These are phyloP conservation scores for Procambarus virginalis DNA, from an alignment of 1,140 invertebrate genomes.

Conservation along the genomic window DNA sequence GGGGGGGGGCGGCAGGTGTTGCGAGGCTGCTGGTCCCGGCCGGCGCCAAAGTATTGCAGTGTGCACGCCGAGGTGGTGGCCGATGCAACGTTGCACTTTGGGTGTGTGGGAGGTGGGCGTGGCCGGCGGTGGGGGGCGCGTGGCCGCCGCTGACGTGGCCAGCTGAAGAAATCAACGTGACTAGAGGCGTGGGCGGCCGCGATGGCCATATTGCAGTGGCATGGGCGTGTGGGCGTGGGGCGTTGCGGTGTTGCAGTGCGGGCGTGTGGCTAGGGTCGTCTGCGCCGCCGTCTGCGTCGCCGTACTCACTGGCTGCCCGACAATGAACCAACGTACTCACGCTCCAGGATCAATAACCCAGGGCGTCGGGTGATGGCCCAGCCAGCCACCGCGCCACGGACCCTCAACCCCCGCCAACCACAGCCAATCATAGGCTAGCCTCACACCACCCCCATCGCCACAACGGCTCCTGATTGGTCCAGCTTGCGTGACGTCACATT, in stretches of 20 bases:
- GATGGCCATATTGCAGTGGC: background rate
- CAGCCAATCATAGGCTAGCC: slow-evolving; percentile 31
- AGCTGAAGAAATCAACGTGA: background rate
- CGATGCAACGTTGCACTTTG: slow-evolving; percentile 39
- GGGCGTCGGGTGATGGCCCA: slow-evolving; percentile 9
- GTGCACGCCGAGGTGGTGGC: slow-evolving; percentile 26
- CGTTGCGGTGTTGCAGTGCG: slow-evolving; percentile 33
- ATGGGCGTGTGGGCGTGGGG: slow-evolving; percentile 33
- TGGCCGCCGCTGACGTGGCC: background rate
- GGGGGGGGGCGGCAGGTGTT: slow-evolving; percentile 5
- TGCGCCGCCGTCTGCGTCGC: slow-evolving; percentile 38
- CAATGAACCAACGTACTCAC: slow-evolving; percentile 44
- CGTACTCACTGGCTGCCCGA: slow-evolving; percentile 51
- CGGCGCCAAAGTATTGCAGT: slow-evolving; percentile 34
- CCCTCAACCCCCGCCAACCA: slow-evolving; percentile 41
- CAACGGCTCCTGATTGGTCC: slow-evolving; percentile 13
- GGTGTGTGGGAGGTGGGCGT: slow-evolving; percentile 34
- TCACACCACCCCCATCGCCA: slow-evolving; percentile 24
- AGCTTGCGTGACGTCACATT: slow-evolving; percentile 35
- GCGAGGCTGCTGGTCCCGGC: background rate
- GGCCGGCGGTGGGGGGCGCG: background rate
- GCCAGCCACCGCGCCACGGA: slow-evolving; percentile 19
- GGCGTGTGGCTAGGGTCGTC: slow-evolving; percentile 16
- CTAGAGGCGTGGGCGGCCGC: slow-evolving; percentile 10
- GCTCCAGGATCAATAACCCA: slow-evolving; percentile 49